A percentile compares a stretch with the other conserved stretches of the same genome.
Evolutionary conservation across 2,888 invertebrate genomes (phyloP).

Genomic region (Atherix ibis): DNA sequence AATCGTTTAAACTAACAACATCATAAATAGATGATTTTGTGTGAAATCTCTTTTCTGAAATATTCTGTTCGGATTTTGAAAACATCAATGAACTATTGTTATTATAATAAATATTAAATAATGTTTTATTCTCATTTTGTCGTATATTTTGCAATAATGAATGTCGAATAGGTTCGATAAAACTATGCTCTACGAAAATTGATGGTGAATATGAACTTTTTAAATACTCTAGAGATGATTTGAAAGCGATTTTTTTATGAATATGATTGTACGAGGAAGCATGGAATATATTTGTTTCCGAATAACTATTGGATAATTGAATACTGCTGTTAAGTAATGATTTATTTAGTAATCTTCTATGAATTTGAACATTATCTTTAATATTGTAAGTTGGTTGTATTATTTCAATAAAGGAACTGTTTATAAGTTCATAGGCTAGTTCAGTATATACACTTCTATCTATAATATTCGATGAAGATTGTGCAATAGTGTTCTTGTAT

Average conservation of each 20-base stretch:
- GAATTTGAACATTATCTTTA: neutral
- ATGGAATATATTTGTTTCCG: conserved; percentile 9
- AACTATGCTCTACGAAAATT: too few relatives aligned
- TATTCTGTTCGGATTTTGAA: conserved; percentile 20
- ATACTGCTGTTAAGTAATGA: too few relatives aligned
- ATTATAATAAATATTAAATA: conserved; percentile 4
- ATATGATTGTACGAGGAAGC: too few relatives aligned
- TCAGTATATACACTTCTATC: too few relatives aligned
- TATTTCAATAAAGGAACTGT: neutral
- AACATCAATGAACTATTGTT: conserved; percentile 8
- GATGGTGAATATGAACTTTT: too few relatives aligned
- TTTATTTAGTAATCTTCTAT: conserved; percentile 2
- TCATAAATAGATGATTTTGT: conserved; percentile 15
- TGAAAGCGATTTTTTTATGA: too few relatives aligned
- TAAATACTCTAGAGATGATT: too few relatives aligned
- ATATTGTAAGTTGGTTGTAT: neutral
- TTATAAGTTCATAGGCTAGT: too few relatives aligned
- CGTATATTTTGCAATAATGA: neutral
- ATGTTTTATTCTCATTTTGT: conserved; percentile 1
- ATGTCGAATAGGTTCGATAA: too few relatives aligned
- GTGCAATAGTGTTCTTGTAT: too few relatives aligned
- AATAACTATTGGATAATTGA: conserved; percentile 9
- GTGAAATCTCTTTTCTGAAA: conserved; percentile 15
- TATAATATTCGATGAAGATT: too few relatives aligned
- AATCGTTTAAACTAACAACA: conserved; percentile 19